Evolutionary conservation across 2,797 vertebrate species (phyloP).

Genomic region (Sebastes iracundus): DNA sequence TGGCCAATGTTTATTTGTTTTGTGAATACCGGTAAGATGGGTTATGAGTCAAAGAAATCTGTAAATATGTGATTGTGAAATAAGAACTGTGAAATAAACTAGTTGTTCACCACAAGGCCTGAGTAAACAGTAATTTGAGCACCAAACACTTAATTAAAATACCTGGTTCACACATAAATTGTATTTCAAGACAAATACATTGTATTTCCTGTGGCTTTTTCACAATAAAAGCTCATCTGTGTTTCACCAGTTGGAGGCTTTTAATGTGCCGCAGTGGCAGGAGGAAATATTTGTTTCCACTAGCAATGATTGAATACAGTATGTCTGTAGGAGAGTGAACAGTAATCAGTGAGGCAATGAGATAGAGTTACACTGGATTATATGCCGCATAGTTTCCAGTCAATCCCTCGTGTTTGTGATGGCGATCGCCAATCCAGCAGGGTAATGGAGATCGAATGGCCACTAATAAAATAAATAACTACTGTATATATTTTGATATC

Average conservation of each 20-base stretch:
- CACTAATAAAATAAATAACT: too few species aligned
- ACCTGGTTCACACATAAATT: neutral
- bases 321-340: neutral
- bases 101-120: neutral
- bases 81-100: neutral
- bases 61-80: neutral
- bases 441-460: too few species aligned
- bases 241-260: neutral
- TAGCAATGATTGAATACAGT: neutral
- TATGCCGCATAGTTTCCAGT: too few species aligned
- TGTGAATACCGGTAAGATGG: neutral
- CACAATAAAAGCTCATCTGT: neutral
- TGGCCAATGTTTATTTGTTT: neutral
- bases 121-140: neutral
- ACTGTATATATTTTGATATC: too few species aligned
- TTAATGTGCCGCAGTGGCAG: neutral
- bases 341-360: too few species aligned
- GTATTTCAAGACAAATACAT: neutral
- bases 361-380: too few species aligned
- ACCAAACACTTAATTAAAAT: neutral
- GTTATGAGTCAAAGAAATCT: neutral
- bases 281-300: neutral
- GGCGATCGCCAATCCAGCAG: too few species aligned
- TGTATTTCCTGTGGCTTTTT: neutral
- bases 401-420: too few species aligned